phyloP scores from a whole-genome alignment of 2,113 vertebrate genomes.

The Toxotes jaculatrix region DNA sequence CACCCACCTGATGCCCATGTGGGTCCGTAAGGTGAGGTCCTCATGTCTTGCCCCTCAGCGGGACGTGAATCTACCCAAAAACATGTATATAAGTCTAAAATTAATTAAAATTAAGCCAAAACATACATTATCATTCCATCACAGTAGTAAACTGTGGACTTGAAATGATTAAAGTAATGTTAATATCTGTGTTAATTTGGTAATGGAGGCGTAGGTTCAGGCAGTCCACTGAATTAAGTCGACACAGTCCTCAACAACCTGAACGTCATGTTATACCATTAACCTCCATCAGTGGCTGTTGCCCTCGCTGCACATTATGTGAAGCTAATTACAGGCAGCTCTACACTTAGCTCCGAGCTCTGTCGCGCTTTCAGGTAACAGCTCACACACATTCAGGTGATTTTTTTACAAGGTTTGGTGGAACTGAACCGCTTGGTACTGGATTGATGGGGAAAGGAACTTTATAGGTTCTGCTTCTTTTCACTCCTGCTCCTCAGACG shows the following conservation, averaged over 20 bases:
- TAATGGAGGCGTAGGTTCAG: not conserved
- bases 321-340: constrained; percentile 64
- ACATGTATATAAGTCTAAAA: not conserved
- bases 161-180: not conserved
- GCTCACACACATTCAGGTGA: constrained; percentile 29
- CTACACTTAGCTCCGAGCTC: not conserved
- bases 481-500: not conserved
- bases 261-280: constrained; percentile 61
- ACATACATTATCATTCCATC: not conserved
- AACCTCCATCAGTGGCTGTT: constrained; percentile 66
- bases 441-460: constrained; percentile 23
- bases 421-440: constrained; percentile 1
- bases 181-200: not conserved
- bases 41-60: not conserved
- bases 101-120: constrained; percentile 4
- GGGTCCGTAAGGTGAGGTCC: constrained; percentile 88
- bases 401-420: constrained; percentile 53
- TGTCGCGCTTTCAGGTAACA: constrained; percentile 20
- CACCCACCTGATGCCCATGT: constrained; percentile 91
- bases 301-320: constrained; percentile 64
- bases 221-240: constrained; percentile 42
- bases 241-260: constrained; percentile 33
- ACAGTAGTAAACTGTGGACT: not conserved
- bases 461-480: constrained; percentile 1
- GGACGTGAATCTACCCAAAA: not conserved